Base-by-base conservation (phyloP, 2,888 invertebrate genomes). In the Pantelozetes paolii region DNA sequence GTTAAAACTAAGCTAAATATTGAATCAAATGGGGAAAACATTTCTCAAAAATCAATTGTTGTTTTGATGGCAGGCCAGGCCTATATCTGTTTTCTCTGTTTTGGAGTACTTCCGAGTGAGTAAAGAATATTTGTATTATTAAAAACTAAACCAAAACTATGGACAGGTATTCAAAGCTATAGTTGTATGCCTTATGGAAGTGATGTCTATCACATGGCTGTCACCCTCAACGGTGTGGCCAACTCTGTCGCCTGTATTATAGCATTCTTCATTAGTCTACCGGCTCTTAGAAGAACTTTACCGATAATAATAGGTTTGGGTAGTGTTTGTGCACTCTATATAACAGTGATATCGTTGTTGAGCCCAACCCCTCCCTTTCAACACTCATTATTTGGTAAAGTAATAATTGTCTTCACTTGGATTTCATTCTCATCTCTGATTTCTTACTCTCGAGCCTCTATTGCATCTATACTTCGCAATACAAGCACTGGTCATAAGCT, bases 171-270 rank as follows among this genome's bases (percentile, higher is more conserved):
- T 78, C 90, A 91, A 83, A 88, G 90, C 62, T 93, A 88, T 82
- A 90, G 92, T 71, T 89, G 89, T 80, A 84, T 91, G 80, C 91
- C 93, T 13, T 93, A 92, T 83, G 91, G 92, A 23, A 85, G 86
- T 81, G 83, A 84, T 67, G 87, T 89, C 0, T 93, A 91, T 83
- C 92, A 92, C 83, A 84, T 91, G 80, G 86, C 90, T 8, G 89
- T 89, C 71, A 87, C 89, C 74, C 84, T 94, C 78, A 86, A 89
- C 78, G 88, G 88, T 77, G 88, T 92, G 82, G 90, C 92, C 36
- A 92, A 90, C 83, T 93, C 94, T 42, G 82, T 88, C 32, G 89
- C 89, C 76, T 92, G 87, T 81, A 85, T 86, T 75, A 76, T 87
- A 18, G 86, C 86, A 6, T 85, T 87, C 78, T 82, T 86, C 77